These are phyloP conservation scores for Okapia johnstoni DNA, from an alignment of 2,113 vertebrate species.

Conservation along the genomic window DNA sequence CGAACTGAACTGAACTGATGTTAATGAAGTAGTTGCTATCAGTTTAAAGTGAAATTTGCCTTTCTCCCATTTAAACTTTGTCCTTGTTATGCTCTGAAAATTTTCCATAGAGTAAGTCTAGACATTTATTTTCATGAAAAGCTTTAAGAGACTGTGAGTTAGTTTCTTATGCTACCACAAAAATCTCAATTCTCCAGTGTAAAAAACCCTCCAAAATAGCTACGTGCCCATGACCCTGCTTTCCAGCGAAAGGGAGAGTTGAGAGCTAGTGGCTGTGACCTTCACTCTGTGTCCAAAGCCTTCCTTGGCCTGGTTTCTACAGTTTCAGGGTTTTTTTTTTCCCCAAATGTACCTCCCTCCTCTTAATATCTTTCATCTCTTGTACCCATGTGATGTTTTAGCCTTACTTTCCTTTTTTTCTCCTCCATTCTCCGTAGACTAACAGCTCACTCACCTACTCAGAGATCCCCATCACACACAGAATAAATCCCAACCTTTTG, in stretches of 20 bases:
- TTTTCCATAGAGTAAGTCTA: background rate
- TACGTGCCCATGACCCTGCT: background rate
- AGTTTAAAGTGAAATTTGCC: background rate
- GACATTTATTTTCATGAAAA: background rate
- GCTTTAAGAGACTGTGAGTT: background rate
- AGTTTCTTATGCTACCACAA: rapidly evolving
- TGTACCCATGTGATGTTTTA: background rate
- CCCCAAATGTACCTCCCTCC: background rate
- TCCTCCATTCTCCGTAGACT: background rate
- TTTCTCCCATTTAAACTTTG: background rate
- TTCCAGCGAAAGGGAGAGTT: rapidly evolving
- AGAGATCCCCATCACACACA: background rate
- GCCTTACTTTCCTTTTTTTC: background rate
- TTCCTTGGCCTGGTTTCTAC: rapidly evolving
- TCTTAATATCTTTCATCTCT: background rate
- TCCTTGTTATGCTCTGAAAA: background rate
- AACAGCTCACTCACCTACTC: background rate
- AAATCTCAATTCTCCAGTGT: background rate
- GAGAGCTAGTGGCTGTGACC: background rate
- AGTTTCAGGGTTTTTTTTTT: no score
- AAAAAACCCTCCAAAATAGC: background rate
- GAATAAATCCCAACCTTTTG: background rate
- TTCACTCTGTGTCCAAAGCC: rapidly evolving
- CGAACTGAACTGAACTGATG: background rate
- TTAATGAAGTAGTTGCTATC: background rate